These are phyloP conservation scores for Staurois parvus DNA, from an alignment of 2,797 vertebrate genomes.

Conservation along the genomic window DNA sequence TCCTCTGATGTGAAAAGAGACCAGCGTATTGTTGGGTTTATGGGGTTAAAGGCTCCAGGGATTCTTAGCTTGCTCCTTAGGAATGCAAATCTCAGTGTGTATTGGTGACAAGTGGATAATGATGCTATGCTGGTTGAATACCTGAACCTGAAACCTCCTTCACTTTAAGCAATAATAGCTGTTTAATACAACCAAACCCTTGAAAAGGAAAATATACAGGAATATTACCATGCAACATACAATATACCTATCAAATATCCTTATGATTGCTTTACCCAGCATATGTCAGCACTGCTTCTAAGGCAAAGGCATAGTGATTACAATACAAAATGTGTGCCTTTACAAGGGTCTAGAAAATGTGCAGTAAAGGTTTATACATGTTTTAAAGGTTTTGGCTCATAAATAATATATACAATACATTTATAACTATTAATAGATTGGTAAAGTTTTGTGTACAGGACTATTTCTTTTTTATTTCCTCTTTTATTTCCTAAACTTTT, in stretches of 20 bases:
- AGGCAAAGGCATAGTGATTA: not conserved
- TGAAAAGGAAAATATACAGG: not conserved
- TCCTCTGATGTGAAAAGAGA: slow-evolving; percentile 23
- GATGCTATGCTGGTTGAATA: slow-evolving; percentile 21
- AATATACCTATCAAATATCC: not conserved
- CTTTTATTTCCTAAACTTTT: no score
- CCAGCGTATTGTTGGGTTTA: slow-evolving; percentile 16
- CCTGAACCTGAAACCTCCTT: slow-evolving; percentile 27
- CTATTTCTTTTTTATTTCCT: no score
- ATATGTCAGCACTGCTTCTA: not conserved
- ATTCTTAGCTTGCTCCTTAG: slow-evolving; percentile 38
- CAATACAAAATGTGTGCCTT: not conserved
- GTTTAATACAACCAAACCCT: not conserved
- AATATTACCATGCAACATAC: not conserved
- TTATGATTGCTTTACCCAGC: not conserved
- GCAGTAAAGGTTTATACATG: not conserved
- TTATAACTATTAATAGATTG: no score
- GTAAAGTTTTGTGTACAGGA: no score
- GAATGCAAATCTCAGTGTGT: slow-evolving; percentile 39
- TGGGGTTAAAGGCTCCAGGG: slow-evolving; percentile 40
- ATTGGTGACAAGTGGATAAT: slow-evolving; percentile 54
- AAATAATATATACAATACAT: no score
- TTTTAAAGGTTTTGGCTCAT: not conserved
- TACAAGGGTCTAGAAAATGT: not conserved
- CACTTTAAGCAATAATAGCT: slow-evolving; percentile 1